Conservation (phyloP, 2,888 invertebrate species). For the Scrobipalpa costella region DNA sequence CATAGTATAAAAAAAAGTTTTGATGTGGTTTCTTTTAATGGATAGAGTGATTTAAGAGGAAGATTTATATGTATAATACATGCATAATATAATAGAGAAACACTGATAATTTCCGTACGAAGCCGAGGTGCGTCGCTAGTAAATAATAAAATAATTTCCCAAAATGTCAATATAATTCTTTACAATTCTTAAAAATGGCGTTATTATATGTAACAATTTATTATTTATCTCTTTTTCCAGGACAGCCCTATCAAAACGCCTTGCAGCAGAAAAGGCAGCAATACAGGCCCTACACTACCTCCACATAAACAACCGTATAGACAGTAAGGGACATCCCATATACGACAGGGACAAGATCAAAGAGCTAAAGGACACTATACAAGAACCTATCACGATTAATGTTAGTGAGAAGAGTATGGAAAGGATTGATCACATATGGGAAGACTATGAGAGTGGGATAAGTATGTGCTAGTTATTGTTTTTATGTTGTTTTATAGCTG, state of each 20-base stretch:
- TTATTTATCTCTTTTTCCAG: constrained; percentile 45
- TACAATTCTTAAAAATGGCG: no score
- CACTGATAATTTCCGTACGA: no score
- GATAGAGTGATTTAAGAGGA: no score
- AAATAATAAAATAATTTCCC: no score
- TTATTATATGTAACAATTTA: no score
- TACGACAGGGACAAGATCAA: constrained; percentile 62
- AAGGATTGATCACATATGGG: constrained; percentile 66
- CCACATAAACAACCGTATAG: constrained; percentile 68
- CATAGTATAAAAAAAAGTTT: no score
- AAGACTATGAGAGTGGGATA: constrained; percentile 67
- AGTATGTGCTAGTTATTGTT: constrained; percentile 56
- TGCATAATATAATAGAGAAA: no score
- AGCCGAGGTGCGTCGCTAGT: no score
- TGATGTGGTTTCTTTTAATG: no score
- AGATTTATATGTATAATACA: no score
- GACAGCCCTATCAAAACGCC: constrained; percentile 73
- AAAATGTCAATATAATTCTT: no score
- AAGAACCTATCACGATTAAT: constrained; percentile 52
- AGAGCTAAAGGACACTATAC: constrained; percentile 52
- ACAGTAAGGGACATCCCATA: constrained; percentile 71
- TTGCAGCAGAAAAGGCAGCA: constrained; percentile 79
- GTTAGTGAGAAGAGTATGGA: constrained; percentile 60
- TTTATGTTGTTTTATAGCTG: no score
- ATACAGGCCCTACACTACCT: constrained; percentile 79